Percentiles rank a stretch among this genome's conserved stretches.
Conservation (phyloP, 2,888 invertebrate species). For the Caenorhabditis sulstoni region DNA sequence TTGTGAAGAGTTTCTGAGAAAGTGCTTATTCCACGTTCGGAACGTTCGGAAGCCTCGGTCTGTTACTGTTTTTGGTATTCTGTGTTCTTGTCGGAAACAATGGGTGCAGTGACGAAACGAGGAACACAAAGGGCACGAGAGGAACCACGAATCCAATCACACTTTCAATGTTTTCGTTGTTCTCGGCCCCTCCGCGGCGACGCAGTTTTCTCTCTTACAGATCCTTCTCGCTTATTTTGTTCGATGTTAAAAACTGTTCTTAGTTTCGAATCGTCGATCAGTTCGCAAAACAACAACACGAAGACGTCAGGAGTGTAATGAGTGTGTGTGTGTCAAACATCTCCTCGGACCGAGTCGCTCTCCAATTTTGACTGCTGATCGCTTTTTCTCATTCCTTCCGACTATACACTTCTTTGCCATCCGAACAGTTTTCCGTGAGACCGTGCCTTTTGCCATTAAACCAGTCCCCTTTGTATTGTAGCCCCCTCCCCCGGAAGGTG, state of each 20-base stretch:
- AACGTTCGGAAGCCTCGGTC: too few species aligned
- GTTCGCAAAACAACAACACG: neutral
- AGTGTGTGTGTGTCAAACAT: constrained; percentile 3
- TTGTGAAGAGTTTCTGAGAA: too few species aligned
- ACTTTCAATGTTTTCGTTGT: constrained; percentile 11
- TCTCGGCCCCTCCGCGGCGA: neutral
- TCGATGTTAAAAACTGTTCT: neutral
- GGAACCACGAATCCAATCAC: neutral
- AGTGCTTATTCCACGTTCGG: too few species aligned
- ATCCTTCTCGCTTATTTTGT: neutral
- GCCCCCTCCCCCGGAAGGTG: constrained; percentile 44
- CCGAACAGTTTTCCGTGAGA: constrained; percentile 21
- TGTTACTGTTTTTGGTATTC: neutral
- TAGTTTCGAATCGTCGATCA: neutral
- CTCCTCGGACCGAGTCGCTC: too few species aligned
- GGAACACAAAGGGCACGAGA: constrained; percentile 27
- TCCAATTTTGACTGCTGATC: neutral
- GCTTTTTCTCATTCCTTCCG: constrained; percentile 14
- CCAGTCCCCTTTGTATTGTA: constrained; percentile 27
- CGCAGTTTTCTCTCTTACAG: neutral
- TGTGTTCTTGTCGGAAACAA: constrained; percentile 25
- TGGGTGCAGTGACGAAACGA: constrained; percentile 3
- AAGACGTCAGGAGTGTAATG: neutral
- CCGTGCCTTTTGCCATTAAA: constrained; percentile 45
- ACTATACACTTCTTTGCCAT: constrained; percentile 36